phyloP scores from a whole-genome alignment of 2,113 vertebrate genomes.

The Neoarius graeffei region DNA sequence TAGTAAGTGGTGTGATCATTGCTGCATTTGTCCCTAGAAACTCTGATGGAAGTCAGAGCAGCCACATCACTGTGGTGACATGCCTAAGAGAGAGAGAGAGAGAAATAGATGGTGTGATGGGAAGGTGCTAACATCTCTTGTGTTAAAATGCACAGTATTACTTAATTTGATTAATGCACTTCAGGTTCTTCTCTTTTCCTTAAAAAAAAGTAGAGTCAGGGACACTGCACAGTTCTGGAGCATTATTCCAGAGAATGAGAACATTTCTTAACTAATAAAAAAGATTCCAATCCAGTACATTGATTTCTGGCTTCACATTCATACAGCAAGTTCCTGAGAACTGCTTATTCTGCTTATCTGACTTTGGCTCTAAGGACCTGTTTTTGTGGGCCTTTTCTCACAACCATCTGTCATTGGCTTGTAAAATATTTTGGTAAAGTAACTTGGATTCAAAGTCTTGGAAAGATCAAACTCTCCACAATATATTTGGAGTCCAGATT shows the following conservation, averaged over 20 bases:
- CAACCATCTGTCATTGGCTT: not conserved
- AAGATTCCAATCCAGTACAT: not conserved
- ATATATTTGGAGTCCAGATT: not conserved
- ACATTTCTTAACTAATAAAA: not conserved
- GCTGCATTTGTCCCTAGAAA: too few species aligned
- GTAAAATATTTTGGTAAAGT: not conserved
- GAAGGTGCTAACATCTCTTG: too few species aligned
- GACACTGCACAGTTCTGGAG: not conserved
- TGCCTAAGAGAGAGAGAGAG: too few species aligned
- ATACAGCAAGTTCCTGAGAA: not conserved
- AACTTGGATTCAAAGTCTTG: not conserved
- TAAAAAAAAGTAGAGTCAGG: not conserved
- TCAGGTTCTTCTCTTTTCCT: not conserved
- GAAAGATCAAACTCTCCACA: not conserved
- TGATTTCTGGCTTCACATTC: not conserved
- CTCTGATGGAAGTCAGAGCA: too few species aligned
- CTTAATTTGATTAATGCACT: not conserved
- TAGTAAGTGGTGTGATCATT: too few species aligned
- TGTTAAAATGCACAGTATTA: not conserved
- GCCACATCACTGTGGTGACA: too few species aligned
- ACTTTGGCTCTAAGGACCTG: not conserved
- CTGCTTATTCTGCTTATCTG: not conserved
- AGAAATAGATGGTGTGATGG: too few species aligned
- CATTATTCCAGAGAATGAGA: not conserved
- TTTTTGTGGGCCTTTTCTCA: not conserved